Evolutionary conservation across 1,140 invertebrate genomes (phyloP), one percentile per base, ranked within the genome.

Genomic region (Brachionus calyciflorus): DNA sequence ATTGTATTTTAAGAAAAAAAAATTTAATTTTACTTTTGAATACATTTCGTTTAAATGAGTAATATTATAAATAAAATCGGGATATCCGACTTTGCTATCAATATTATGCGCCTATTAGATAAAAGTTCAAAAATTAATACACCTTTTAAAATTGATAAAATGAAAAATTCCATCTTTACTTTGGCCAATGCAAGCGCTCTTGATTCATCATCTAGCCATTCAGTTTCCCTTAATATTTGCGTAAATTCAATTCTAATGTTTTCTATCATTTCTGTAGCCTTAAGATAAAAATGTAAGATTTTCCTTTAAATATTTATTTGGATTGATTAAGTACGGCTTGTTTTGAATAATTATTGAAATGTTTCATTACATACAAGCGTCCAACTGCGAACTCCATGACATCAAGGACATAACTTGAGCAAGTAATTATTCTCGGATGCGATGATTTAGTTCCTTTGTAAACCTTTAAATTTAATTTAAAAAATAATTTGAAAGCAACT

Each of bases 321-420:
- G 19, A 63, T 12, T n/a, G 10, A 17, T 41, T 37, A 63, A 28
- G 12, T 73, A 73, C 69, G 12, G 69, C 87, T 80, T 89, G 87
- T 86, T 93, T 93, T 80, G 91, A 91, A 68, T 88, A 89, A 80
- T 92, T 89, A 80, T 92, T 90, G 82, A 94, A 94, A 84, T 93
- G 91, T 81, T 91, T 90, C 73, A 87, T 87, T 0, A 95, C 92
- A 83, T 94, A 97, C 83, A 95, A 88, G 0, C 91, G 89, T 1
- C 93, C 92, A 46, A 90, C 87, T 21, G 90, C 92, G 89, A 92
- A 93, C 12, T 91, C 92, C 89, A 92, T 90, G 77, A 90, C 91
- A 7, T 89, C 90, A 81, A 90, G 94, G 1, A 91, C 92, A 84
- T 91, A 91, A 1, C 87, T 88, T 1, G 92, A 90, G 82, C 91